Conservation (phyloP, 64 coral and sea anemone genomes). For the Trachythela sp. region DNA sequence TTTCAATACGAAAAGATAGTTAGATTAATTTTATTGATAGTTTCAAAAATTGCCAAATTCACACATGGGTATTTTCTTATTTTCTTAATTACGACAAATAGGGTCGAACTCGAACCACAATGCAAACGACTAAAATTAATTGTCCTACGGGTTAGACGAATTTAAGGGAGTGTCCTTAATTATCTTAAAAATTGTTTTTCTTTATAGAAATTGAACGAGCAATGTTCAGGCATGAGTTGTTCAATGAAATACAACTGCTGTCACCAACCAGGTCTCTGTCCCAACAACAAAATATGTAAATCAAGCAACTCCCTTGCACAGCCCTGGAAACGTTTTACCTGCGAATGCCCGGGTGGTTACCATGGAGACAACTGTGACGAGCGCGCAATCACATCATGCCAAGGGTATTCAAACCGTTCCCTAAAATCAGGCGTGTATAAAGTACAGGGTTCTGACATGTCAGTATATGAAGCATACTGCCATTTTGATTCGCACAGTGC, state of each 20-base stretch:
- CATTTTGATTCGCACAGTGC: neutral
- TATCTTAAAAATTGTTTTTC: too few relatives aligned
- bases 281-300: neutral
- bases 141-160: too few relatives aligned
- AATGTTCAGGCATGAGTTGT: neutral
- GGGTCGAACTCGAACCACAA: too few relatives aligned
- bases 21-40: too few relatives aligned
- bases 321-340: neutral
- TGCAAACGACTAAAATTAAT: too few relatives aligned
- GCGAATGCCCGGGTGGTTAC: neutral
- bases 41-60: too few relatives aligned
- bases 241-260: neutral
- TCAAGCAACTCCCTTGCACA: neutral
- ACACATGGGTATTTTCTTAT: too few relatives aligned
- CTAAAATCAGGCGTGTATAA: neutral
- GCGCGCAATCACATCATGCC: neutral
- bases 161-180: too few relatives aligned
- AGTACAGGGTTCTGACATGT: neutral
- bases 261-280: neutral
- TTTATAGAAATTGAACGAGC: neutral
- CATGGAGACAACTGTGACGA: neutral
- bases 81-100: too few relatives aligned
- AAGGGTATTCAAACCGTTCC: neutral
- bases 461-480: neutral
- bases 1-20: too few relatives aligned